Base-by-base conservation (phyloP, 2,797 vertebrate genomes). In the Rhabdomys pumilio region DNA sequence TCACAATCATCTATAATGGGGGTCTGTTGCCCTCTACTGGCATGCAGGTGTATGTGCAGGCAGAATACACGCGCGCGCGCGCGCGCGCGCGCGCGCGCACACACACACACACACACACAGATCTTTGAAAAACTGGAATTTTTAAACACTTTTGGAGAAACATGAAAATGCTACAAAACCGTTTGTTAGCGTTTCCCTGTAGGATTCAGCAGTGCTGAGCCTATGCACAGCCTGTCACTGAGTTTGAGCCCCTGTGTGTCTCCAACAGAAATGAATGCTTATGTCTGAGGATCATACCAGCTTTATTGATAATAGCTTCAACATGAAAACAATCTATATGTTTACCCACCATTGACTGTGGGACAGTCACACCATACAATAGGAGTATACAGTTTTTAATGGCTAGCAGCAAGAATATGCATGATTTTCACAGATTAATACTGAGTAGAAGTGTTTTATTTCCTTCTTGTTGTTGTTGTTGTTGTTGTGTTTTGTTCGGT, bases 341-440 rank as follows among this genome's bases (percentile, higher is more conserved):
- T 67, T 47, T 22, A 86, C 11, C 55, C 14, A 72, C 34, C 76
- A 26, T 77, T 73, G 50, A 76, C 53, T 15, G 47, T 53, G 84
- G 22, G 50, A 29, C 53, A 38, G 65, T 55, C 65, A 38, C 15
- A 55, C 20, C 47, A 19, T 31, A 44, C 59, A 55, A 6, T 44
- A 44, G 67, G n/a, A 91, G n/a, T 81, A 41, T 44, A 59, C 17
- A 73, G 26, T 20, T 72, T 44, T 55, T 41, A 86, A 77, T 9
- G 53, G 50, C 75, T 89, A 34, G 9, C 86, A 79, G 6, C 12
- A 91, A 50, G 26, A 82, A 65, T 92, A 75, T 55, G 6, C 41
- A 61, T 95, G 34, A 55, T 91, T 81, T 67, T 95, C 24, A 82
- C 5, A 82, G n/a, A 91, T 57, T 80, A 91, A 95, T 88, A 94